Percentiles rank a stretch among this genome's conserved stretches.
These are phyloP conservation scores for Gadopsis bispinosus DNA, from an alignment of 2,797 vertebrate genomes.

Conservation along the genomic window DNA sequence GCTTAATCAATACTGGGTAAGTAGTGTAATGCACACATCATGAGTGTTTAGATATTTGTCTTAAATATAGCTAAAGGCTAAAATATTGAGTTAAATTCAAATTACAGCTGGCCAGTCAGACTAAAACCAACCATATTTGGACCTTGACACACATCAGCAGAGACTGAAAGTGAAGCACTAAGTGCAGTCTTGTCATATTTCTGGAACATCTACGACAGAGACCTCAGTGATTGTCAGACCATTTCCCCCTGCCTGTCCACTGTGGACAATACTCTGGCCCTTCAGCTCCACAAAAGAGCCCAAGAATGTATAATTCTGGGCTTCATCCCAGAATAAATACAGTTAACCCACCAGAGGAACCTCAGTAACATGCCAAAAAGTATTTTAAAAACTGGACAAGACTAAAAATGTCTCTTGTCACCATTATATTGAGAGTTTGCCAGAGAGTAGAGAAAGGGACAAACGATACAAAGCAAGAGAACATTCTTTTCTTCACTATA, in stretches of 20 bases:
- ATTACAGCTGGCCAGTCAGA: slow-evolving; percentile 22
- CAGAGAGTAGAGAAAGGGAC: slow-evolving; percentile 32
- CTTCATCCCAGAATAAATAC: slow-evolving; percentile 58
- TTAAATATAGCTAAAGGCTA: slow-evolving; percentile 2
- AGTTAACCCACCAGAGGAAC: slow-evolving; percentile 47
- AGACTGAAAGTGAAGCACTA: slow-evolving; percentile 52
- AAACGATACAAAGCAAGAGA: slow-evolving; percentile 56
- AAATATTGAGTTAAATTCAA: slow-evolving; percentile 34
- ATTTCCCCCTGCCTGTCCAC: slow-evolving; percentile 39
- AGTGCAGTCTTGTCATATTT: slow-evolving; percentile 72
- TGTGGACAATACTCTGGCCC: slow-evolving; percentile 38
- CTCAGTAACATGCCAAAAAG: slow-evolving; percentile 58
- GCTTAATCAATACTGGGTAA: slow-evolving; percentile 3
- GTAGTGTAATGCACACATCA: slow-evolving; percentile 10
- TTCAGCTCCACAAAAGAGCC: slow-evolving; percentile 53
- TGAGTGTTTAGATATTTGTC: slow-evolving; percentile 7
- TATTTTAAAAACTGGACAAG: slow-evolving; percentile 52
- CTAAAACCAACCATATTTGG: slow-evolving; percentile 32
- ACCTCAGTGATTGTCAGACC: slow-evolving; percentile 53
- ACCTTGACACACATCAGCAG: slow-evolving; percentile 43
- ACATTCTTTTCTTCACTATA: slow-evolving; percentile 61
- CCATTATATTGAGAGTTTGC: slow-evolving; percentile 49
- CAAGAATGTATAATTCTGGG: slow-evolving; percentile 70
- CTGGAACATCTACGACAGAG: slow-evolving; percentile 60
- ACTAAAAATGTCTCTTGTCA: slow-evolving; percentile 59